Conservation (phyloP, 2,888 invertebrate species). For the Sarcophaga caerulescens region DNA sequence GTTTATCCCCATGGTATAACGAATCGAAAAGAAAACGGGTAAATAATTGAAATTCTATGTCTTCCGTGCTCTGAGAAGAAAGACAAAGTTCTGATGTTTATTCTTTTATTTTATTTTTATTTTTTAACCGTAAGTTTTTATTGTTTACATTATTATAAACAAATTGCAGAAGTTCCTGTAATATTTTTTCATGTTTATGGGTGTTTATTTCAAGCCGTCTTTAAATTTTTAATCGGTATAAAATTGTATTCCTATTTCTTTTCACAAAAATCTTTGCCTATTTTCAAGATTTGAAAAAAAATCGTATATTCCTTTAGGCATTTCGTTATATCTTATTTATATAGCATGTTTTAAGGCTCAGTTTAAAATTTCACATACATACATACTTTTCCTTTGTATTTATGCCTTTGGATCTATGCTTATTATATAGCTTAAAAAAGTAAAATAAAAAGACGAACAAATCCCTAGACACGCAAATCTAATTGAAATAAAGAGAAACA, state of each 20-base stretch:
- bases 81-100: neutral
- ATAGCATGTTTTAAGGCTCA: neutral
- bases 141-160: no score
- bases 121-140: neutral
- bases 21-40: neutral
- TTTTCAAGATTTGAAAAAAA: neutral
- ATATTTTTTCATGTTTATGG: neutral
- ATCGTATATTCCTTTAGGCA: neutral
- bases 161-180: no score
- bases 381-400: neutral
- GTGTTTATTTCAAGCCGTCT: neutral
- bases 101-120: neutral
- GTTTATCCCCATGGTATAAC: conserved; percentile 18
- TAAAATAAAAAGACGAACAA: neutral
- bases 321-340: neutral
- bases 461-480: neutral
- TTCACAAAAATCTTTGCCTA: neutral
- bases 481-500: neutral
- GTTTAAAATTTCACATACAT: neutral
- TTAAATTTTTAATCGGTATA: neutral
- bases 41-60: conserved; percentile 1
- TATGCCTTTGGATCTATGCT: neutral
- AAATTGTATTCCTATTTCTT: neutral
- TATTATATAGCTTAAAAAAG: neutral
- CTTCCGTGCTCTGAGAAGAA: neutral